phyloP scores from a whole-genome alignment of 2,888 invertebrate species.

The Stomorhina lunata region DNA sequence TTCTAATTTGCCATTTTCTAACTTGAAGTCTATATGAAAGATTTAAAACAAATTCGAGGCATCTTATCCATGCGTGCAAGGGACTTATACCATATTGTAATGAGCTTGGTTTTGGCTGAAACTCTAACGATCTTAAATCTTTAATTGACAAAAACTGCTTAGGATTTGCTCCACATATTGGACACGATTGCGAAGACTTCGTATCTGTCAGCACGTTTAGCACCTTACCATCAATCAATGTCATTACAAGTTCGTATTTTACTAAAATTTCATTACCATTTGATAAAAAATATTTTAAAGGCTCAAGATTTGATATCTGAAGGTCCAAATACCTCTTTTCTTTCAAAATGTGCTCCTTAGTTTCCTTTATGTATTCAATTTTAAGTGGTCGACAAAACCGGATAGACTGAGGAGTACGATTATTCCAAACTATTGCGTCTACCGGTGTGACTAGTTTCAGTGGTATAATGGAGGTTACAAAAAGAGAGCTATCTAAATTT shows the following conservation, averaged over 20 bases:
- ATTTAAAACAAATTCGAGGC: conserved; percentile 32
- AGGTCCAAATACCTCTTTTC: not conserved
- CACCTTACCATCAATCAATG: conserved; percentile 15
- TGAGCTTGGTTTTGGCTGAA: conserved; percentile 45
- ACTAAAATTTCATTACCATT: conserved; percentile 13
- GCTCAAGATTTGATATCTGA: conserved; percentile 2
- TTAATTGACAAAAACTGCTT: conserved; percentile 42
- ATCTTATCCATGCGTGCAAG: conserved; percentile 45
- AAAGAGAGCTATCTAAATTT: not conserved
- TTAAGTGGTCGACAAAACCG: not conserved
- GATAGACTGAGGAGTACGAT: conserved; percentile 23
- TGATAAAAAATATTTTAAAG: conserved; percentile 3
- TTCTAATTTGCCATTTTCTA: conserved; percentile 38
- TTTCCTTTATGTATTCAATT: conserved; percentile 19
- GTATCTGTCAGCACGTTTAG: not conserved
- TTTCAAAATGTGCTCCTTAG: conserved; percentile 7
- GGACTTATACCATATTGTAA: conserved; percentile 46
- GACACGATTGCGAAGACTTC: conserved; percentile 34
- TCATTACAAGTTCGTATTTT: conserved; percentile 27
- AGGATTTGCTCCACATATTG: conserved; percentile 43
- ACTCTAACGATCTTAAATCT: conserved; percentile 23
- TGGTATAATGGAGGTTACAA: conserved; percentile 13
- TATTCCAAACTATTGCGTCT: conserved; percentile 15
- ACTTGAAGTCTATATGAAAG: conserved; percentile 35
- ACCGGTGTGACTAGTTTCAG: conserved; percentile 19